Percentiles rank a stretch among this genome's conserved stretches.
phyloP scores from a whole-genome alignment of 2,113 vertebrate genomes.

The Thunnus maccoyii region DNA sequence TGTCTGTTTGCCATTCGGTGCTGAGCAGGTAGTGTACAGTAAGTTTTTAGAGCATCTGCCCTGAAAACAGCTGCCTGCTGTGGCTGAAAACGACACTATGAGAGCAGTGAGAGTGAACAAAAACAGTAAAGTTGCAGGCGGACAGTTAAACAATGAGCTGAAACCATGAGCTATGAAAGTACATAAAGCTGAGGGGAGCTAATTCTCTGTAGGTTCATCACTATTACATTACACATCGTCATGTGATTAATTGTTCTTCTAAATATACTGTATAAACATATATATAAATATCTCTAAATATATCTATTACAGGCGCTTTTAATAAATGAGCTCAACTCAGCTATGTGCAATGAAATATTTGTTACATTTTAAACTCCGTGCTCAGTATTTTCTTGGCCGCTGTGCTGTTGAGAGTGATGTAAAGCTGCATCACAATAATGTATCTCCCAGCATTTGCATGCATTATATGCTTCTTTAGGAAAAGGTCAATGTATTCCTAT shows the following conservation, averaged over 20 bases:
- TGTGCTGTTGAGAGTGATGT: slow-evolving; percentile 48
- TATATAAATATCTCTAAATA: not conserved
- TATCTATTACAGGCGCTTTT: slow-evolving; percentile 11
- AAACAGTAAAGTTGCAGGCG: not conserved
- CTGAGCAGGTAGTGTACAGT: too few relatives aligned
- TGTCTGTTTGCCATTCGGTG: too few relatives aligned
- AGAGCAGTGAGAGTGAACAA: not conserved
- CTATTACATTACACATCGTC: not conserved
- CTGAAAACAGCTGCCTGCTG: not conserved
- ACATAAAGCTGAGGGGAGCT: slow-evolving; percentile 6
- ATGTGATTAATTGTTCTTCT: slow-evolving; percentile 11
- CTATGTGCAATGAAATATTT: slow-evolving; percentile 46
- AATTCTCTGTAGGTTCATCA: not conserved
- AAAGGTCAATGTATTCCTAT: slow-evolving; percentile 67
- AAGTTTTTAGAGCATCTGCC: too few relatives aligned
- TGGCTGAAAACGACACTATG: not conserved
- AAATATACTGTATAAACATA: not conserved
- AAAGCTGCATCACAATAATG: slow-evolving; percentile 27
- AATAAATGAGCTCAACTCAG: slow-evolving; percentile 46
- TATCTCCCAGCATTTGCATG: slow-evolving; percentile 44
- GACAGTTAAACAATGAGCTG: slow-evolving; percentile 7
- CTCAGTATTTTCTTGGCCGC: slow-evolving; percentile 46
- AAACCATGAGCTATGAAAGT: not conserved
- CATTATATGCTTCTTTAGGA: slow-evolving; percentile 42
- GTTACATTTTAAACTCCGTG: slow-evolving; percentile 48